A percentile compares a stretch with the other conserved stretches of the same genome.
Evolutionary conservation across 2,888 invertebrate genomes (phyloP).

Genomic region (Synanthedon tipuliformis): DNA sequence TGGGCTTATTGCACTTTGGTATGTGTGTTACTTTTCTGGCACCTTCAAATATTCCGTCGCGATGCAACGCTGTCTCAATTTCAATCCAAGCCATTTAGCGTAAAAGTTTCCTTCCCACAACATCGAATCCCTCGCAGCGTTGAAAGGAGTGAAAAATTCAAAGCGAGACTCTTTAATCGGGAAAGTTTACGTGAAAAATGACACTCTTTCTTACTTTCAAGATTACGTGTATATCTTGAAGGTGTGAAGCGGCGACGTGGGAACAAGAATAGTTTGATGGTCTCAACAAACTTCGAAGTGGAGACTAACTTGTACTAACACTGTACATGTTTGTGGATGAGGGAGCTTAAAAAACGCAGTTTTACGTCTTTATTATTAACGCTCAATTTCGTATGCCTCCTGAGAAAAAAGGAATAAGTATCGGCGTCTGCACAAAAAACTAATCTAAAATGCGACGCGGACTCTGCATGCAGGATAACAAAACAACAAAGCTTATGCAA

Average conservation of each 20-base stretch:
- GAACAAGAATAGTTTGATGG: slow-evolving; percentile 38
- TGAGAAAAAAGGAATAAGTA: slow-evolving; percentile 27
- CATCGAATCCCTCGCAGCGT: slow-evolving; percentile 18
- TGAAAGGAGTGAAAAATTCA: slow-evolving; percentile 28
- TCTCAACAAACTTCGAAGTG: slow-evolving; percentile 37
- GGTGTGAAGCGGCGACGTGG: slow-evolving; percentile 31
- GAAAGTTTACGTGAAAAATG: slow-evolving; percentile 42
- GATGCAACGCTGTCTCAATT: slow-evolving; percentile 25
- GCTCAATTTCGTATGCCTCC: slow-evolving; percentile 33
- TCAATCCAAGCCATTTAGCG: slow-evolving; percentile 46
- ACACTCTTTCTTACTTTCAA: slow-evolving; percentile 37
- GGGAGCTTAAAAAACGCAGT: slow-evolving; percentile 4
- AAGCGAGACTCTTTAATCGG: slow-evolving; percentile 30
- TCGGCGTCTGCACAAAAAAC: slow-evolving; percentile 47
- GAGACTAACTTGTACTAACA: slow-evolving; percentile 20
- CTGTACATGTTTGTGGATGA: not conserved
- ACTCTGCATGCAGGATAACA: slow-evolving; percentile 51
- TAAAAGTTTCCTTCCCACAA: slow-evolving; percentile 44
- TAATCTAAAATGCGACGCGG: slow-evolving; percentile 60
- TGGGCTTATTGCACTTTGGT: no score
- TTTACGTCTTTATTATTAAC: slow-evolving; percentile 26
- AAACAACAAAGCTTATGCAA: slow-evolving; percentile 68
- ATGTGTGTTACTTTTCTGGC: slow-evolving; percentile 1
- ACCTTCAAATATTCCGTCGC: slow-evolving; percentile 9
- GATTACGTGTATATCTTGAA: slow-evolving; percentile 18